Evolutionary conservation across 2,113 vertebrate genomes (phyloP).

Genomic region (Anguilla rostrata): DNA sequence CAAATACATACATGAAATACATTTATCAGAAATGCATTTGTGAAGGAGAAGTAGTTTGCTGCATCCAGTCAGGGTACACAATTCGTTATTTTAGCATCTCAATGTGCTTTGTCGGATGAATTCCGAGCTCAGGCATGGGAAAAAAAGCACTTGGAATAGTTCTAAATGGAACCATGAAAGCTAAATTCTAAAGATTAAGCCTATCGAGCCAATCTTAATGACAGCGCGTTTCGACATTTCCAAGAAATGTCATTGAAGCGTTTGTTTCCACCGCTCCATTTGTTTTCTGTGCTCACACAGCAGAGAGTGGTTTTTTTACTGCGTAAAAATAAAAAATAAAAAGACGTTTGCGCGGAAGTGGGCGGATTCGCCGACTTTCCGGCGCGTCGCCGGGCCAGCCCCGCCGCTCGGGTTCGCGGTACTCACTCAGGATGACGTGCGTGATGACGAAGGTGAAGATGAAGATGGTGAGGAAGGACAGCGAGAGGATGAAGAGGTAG

Average conservation of each 20-base stretch:
- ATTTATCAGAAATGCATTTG: not conserved
- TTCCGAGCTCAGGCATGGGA: not conserved
- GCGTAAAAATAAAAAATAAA: too few relatives aligned
- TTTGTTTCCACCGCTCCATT: not conserved
- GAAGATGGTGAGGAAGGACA: constrained; percentile 93
- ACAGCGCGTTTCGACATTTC: not conserved
- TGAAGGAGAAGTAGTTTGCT: not conserved
- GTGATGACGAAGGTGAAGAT: constrained; percentile 92
- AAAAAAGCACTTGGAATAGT: not conserved
- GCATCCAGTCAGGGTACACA: not conserved
- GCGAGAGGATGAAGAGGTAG: constrained; percentile 94
- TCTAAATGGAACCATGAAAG: not conserved
- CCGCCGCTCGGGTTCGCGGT: constrained; percentile 30
- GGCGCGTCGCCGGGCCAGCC: not conserved
- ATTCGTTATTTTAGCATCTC: not conserved
- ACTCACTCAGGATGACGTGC: constrained; percentile 92
- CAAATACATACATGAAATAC: too few relatives aligned
- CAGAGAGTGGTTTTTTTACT: too few relatives aligned
- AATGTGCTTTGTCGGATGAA: not conserved
- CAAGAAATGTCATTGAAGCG: not conserved
- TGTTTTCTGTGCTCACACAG: too few relatives aligned
- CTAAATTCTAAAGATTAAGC: not conserved
- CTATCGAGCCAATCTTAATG: not conserved
- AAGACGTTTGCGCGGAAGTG: not conserved
- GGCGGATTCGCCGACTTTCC: not conserved